Evolutionary conservation across 2,797 vertebrate species (phyloP).

Genomic region (Fringilla coelebs): DNA sequence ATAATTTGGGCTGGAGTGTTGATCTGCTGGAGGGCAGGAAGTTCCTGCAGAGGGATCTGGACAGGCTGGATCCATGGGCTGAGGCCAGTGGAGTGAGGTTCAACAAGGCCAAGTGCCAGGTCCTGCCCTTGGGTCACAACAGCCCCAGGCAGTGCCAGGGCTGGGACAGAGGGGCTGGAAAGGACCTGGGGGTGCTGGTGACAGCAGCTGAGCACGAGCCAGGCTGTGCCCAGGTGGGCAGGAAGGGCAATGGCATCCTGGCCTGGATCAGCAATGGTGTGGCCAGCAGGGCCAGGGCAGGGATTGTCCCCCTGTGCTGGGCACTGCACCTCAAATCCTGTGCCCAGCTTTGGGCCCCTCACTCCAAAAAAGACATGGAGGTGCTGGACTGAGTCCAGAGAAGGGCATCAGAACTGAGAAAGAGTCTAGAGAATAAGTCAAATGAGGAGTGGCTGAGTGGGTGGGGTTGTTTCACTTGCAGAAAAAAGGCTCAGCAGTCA

Average conservation of each 20-base stretch:
- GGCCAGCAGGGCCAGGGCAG: background rate
- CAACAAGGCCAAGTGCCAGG: fast-evolving
- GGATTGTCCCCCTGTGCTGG: background rate
- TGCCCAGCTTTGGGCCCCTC: background rate
- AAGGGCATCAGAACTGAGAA: background rate
- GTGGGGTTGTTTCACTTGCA: background rate
- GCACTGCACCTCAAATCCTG: fast-evolving
- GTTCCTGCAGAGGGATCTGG: background rate
- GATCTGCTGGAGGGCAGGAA: background rate
- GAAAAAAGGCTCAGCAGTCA: background rate
- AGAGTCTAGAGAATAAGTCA: background rate
- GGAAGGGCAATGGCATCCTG: background rate
- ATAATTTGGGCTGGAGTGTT: background rate
- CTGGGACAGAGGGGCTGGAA: background rate
- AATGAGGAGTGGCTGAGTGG: background rate
- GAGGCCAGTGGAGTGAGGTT: background rate
- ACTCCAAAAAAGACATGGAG: background rate
- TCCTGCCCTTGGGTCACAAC: background rate
- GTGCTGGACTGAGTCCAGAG: background rate
- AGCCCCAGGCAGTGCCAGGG: background rate
- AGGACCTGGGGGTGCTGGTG: background rate
- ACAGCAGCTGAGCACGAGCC: background rate
- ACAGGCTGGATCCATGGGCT: background rate
- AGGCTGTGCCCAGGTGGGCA: background rate
- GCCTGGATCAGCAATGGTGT: background rate